Evolutionary conservation across 2,888 invertebrate genomes (phyloP).

Genomic region (Dolomedes plantarius): DNA sequence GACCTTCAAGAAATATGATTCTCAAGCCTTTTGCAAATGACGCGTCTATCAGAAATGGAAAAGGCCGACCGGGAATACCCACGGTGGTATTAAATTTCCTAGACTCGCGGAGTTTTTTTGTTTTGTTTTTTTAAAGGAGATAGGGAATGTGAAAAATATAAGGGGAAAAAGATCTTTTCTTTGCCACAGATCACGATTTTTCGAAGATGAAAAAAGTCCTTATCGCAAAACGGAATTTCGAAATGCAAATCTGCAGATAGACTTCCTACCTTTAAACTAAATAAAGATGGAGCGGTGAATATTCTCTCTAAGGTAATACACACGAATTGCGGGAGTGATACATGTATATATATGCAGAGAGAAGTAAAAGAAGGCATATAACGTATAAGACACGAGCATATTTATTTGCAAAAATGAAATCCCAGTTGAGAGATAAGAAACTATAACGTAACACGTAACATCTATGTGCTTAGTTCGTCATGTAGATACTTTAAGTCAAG

Average conservation of each 20-base stretch:
- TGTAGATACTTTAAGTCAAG: too few relatives aligned
- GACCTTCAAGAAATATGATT: background rate
- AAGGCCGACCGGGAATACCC: background rate
- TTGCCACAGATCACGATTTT: background rate
- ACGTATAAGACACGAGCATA: background rate
- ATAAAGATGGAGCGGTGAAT: background rate
- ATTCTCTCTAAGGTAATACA: too few relatives aligned
- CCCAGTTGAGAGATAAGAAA: too few relatives aligned
- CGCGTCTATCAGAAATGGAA: background rate
- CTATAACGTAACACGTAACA: too few relatives aligned
- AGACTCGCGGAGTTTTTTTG: background rate
- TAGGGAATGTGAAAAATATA: background rate
- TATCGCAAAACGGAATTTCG: background rate
- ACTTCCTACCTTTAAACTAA: background rate
- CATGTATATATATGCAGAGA: background rate
- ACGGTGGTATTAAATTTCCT: background rate
- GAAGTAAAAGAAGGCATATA: background rate
- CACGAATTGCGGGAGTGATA: background rate
- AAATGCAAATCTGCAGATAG: background rate
- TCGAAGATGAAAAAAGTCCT: background rate
- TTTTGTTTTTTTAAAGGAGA: too few relatives aligned
- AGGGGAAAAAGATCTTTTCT: background rate
- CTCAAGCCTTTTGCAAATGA: background rate
- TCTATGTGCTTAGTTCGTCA: too few relatives aligned
- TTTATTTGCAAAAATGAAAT: background rate